phyloP scores from a whole-genome alignment of 1,140 invertebrate species.

The Amphibalanus amphitrite region DNA sequence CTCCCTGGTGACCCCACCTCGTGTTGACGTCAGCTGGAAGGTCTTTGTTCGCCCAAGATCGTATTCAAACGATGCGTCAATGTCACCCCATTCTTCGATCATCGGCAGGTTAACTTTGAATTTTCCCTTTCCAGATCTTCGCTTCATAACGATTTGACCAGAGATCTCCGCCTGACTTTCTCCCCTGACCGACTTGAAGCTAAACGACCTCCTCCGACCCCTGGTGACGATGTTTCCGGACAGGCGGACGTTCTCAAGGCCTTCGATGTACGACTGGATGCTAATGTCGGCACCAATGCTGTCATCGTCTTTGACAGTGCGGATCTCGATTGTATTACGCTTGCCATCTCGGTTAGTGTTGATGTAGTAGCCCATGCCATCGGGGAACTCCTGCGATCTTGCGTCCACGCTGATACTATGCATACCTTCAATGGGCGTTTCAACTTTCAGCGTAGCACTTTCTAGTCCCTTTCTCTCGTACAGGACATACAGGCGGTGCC shows the following conservation, averaged over 20 bases:
- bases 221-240: background rate
- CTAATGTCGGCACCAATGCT: background rate
- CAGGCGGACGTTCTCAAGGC: background rate
- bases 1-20: background rate
- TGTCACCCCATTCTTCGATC: background rate
- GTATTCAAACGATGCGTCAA: background rate
- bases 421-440: background rate
- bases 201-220: background rate
- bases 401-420: background rate
- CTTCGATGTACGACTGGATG: background rate
- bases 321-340: background rate
- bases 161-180: background rate
- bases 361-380: background rate
- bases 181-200: background rate
- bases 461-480: background rate
- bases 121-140: background rate
- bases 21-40: background rate
- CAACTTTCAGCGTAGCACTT: background rate
- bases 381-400: background rate
- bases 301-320: background rate
- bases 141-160: background rate
- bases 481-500: background rate
- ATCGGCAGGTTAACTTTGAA: background rate
- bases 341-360: background rate
- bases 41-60: background rate